Evolutionary conservation across 2,797 vertebrate genomes (phyloP), one percentile per base, ranked within the genome.

Genomic region (Loriculus beryllinus): DNA sequence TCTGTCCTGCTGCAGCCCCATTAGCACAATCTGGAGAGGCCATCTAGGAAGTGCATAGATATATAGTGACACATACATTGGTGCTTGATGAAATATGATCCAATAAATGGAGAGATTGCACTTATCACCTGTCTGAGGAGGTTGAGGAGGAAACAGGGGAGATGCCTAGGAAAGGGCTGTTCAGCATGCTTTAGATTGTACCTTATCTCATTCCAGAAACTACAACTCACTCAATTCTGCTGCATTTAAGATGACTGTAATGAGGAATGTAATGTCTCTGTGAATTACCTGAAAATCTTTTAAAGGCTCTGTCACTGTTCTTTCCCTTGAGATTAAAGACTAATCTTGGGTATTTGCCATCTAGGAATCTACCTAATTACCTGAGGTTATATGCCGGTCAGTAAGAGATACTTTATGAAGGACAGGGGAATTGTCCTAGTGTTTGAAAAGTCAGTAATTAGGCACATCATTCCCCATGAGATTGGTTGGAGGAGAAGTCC

Each of bases 281-380:
- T 88, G 85, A 95, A 94, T 93, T 92, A 93, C 45, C 52, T 76
- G 79, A 81, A 86, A 88, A 91, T 78, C 74, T 88, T 90, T 91
- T 93, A 90, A 93, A 95, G 95, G 76, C 60, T 82, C 51, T 54
- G 19, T 84, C 67, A 54, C 31, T 80, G 7, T 86, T 91, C 62
- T 82, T 67, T 91, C 76, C 68, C 85, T 72, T 56, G 67, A 93
- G 82, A 87, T 78, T 82, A 67, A 89, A 89, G 47, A 71, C 16
- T 67, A 39, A 45, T 78, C 79, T 74, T 91, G 76, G 43, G 5
- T 72, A 57, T 72, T 79, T 83, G 49, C 74, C 69, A 63, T 83
- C 40, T 81, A 89, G 80, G 76, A 91, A 69, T 74, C 72, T 81
- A 63, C 69, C 62, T 86, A 88, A 88, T 92, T 93, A 93, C 56